These are phyloP conservation scores for Salvelinus sp. DNA, from an alignment of 2,113 vertebrate species.

Conservation along the genomic window DNA sequence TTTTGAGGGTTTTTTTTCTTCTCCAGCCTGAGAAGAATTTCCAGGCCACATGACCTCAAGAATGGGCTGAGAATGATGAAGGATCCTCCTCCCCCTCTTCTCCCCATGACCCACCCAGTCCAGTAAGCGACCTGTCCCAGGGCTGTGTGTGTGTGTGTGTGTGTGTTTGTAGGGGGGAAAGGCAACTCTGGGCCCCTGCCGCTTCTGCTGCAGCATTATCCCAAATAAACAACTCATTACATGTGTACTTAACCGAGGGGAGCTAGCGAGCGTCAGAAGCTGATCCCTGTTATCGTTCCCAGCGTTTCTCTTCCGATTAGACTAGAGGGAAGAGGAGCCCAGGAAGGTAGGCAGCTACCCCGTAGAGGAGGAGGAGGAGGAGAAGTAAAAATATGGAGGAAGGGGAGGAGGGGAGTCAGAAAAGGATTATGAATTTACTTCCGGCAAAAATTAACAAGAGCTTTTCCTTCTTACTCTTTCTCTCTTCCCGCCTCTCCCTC, in stretches of 20 bases:
- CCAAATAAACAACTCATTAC: constrained; percentile 83
- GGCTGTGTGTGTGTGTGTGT: constrained; percentile 29
- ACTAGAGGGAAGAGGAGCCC: constrained; percentile 58
- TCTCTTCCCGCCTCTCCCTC: constrained; percentile 10
- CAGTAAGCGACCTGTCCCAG: constrained; percentile 66
- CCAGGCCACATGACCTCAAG: constrained; percentile 23
- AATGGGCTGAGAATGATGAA: no score
- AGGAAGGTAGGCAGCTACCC: constrained; percentile 49
- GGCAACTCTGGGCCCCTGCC: constrained; percentile 60
- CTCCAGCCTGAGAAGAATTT: constrained; percentile 74
- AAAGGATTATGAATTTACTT: constrained; percentile 57
- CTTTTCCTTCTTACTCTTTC: constrained; percentile 26
- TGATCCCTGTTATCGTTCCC: constrained; percentile 74
- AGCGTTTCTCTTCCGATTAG: constrained; percentile 69
- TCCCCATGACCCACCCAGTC: constrained; percentile 44
- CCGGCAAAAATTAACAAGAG: constrained; percentile 45
- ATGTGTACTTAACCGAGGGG: constrained; percentile 77
- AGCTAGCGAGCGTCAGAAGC: constrained; percentile 71
- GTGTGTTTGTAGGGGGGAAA: constrained; percentile 22
- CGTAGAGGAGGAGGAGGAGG: constrained; percentile 36
- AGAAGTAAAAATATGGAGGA: constrained; percentile 38
- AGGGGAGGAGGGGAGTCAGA: constrained; percentile 15
- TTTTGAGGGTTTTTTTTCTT: constrained; percentile 54
- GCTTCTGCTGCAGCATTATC: constrained; percentile 75
- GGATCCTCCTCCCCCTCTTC: constrained; percentile 22